Evolutionary conservation across 2,113 vertebrate species (phyloP).

Genomic region (Pandion haliaetus): DNA sequence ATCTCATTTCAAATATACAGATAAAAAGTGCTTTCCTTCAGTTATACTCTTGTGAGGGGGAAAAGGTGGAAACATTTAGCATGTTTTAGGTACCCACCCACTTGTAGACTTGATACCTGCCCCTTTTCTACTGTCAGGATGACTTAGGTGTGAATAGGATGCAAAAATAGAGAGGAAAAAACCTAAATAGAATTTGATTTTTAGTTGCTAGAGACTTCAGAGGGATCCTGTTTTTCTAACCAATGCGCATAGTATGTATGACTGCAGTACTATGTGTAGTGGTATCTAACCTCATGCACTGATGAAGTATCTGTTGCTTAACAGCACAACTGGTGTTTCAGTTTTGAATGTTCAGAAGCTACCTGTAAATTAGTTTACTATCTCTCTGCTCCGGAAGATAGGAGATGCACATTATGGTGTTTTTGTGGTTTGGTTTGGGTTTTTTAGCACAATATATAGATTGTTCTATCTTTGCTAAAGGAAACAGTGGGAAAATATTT

Average conservation of each 20-base stretch:
- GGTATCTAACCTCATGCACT: background rate
- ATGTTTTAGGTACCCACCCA: background rate
- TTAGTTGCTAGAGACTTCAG: background rate
- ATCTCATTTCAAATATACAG: background rate
- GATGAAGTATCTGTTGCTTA: background rate
- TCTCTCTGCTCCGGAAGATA: background rate
- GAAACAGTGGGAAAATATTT: background rate
- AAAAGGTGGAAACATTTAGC: background rate
- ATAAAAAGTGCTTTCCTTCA: background rate
- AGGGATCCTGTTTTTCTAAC: background rate
- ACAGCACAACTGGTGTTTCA: background rate
- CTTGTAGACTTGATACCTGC: background rate
- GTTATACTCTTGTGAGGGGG: background rate
- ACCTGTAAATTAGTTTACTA: background rate
- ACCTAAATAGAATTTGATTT: background rate
- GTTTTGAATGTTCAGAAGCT: background rate
- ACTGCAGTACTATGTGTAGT: background rate
- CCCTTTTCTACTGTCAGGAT: background rate
- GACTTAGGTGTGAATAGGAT: background rate
- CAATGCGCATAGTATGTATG: background rate
- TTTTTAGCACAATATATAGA: background rate
- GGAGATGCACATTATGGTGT: background rate
- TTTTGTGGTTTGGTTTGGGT: rapidly evolving
- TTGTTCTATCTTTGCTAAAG: background rate
- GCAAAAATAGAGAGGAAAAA: background rate